These are phyloP conservation scores for Xiphydria camelus DNA, from an alignment of 2,888 invertebrate genomes.

Conservation along the genomic window DNA sequence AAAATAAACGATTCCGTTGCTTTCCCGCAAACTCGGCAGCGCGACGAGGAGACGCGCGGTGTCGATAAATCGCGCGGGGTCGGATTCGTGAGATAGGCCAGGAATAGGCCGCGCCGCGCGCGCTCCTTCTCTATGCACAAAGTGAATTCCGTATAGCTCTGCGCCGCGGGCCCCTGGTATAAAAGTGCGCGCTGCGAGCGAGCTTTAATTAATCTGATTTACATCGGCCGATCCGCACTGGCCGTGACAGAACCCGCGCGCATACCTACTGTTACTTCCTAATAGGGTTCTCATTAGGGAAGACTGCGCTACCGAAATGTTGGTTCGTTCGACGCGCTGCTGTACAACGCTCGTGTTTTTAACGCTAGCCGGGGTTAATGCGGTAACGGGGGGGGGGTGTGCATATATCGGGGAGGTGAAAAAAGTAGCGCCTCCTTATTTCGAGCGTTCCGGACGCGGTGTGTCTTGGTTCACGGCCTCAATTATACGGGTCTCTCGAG, in stretches of 20 bases:
- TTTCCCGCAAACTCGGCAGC: too few relatives aligned
- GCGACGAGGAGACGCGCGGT: too few relatives aligned
- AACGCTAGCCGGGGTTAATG: background rate
- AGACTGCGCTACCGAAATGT: slow-evolving; percentile 36
- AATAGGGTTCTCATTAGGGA: slow-evolving; percentile 55
- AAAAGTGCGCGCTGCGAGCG: slow-evolving; percentile 8
- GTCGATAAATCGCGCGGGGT: too few relatives aligned
- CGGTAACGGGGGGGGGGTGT: background rate
- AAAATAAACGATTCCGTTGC: too few relatives aligned
- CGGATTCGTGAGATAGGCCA: too few relatives aligned
- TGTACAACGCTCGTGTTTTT: slow-evolving; percentile 1
- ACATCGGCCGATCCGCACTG: slow-evolving; percentile 42
- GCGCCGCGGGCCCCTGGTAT: slow-evolving; percentile 4
- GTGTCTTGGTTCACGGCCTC: too few relatives aligned
- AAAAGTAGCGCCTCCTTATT: too few relatives aligned
- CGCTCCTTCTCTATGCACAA: slow-evolving; percentile 18
- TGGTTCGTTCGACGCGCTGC: slow-evolving; percentile 8
- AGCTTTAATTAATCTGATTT: slow-evolving; percentile 54
- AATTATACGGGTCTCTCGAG: too few relatives aligned
- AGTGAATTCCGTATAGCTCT: slow-evolving; percentile 31
- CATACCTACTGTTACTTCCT: slow-evolving; percentile 46
- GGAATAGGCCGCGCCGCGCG: background rate
- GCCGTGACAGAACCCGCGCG: slow-evolving; percentile 37
- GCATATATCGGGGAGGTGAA: too few relatives aligned
- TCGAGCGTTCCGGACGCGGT: too few relatives aligned